These are phyloP conservation scores for Salpingus planirostris DNA, from an alignment of 2,888 invertebrate species.

Conservation along the genomic window DNA sequence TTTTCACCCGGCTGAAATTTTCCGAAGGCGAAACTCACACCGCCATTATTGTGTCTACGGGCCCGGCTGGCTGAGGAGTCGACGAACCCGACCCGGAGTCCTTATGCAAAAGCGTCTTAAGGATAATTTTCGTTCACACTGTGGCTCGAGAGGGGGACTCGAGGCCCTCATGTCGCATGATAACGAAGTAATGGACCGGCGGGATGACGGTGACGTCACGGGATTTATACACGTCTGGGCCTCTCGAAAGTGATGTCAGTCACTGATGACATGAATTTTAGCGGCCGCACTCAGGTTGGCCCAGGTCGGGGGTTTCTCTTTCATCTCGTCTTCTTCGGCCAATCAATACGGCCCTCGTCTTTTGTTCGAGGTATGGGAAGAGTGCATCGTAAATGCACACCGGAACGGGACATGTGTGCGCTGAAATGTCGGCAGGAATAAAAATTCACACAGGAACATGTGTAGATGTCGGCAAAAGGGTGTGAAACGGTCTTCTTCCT, in stretches of 20 bases:
- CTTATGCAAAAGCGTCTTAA: slow-evolving; percentile 2
- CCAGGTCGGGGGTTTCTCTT: slow-evolving; percentile 12
- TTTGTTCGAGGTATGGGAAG: no score
- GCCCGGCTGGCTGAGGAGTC: slow-evolving; percentile 1
- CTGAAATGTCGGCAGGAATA: no score
- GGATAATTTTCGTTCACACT: slow-evolving; percentile 1
- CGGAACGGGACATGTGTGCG: no score
- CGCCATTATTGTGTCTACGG: slow-evolving; percentile 15
- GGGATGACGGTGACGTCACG: slow-evolving; percentile 18
- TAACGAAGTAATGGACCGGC: slow-evolving; percentile 11
- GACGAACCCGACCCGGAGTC: no score
- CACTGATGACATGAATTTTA: slow-evolving; percentile 20
- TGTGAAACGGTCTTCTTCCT: no score
- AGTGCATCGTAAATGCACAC: no score
- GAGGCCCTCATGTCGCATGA: slow-evolving; percentile 1
- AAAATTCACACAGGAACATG: no score
- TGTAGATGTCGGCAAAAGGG: no score
- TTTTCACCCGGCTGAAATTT: no score
- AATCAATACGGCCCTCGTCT: no score
- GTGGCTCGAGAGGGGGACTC: slow-evolving; percentile 1
- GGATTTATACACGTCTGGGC: slow-evolving; percentile 7
- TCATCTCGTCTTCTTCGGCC: no score
- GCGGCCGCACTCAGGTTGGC: slow-evolving; percentile 5
- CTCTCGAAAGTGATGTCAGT: slow-evolving; percentile 19
- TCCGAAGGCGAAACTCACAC: slow-evolving; percentile 3